Evolutionary conservation across 1,140 invertebrate species (phyloP).

Genomic region (Wiebesia pumilae): DNA sequence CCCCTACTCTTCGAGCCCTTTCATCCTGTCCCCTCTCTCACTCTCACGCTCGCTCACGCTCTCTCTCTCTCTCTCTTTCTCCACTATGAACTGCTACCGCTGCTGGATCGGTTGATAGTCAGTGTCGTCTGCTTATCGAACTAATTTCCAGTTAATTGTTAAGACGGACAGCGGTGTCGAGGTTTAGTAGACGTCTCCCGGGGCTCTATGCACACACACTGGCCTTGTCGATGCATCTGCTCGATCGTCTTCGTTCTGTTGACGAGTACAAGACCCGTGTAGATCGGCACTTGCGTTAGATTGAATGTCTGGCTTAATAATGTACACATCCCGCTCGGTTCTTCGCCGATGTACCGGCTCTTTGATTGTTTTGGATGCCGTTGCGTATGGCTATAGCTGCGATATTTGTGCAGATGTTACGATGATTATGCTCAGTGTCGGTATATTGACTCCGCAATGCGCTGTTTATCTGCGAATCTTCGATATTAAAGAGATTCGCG

Average conservation of each 20-base stretch:
- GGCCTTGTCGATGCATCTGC: neutral
- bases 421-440: neutral
- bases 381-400: too few relatives aligned
- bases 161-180: slow-evolving; percentile 33
- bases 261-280: neutral
- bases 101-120: slow-evolving; percentile 46
- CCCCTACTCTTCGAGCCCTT: neutral
- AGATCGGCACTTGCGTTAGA: slow-evolving; percentile 5
- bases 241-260: slow-evolving; percentile 42
- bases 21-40: neutral
- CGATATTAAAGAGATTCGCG: neutral
- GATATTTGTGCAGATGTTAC: slow-evolving; percentile 3
- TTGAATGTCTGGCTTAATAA: slow-evolving; percentile 12
- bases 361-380: neutral
- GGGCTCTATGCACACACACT: too few relatives aligned
- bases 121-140: slow-evolving; percentile 57
- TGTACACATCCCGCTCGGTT: neutral
- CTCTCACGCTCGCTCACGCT: neutral
- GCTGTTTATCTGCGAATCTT: neutral
- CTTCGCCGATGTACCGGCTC: neutral
- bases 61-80: neutral
- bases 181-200: neutral
- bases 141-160: slow-evolving; percentile 61
- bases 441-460: neutral
- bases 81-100: neutral